Base-by-base conservation (phyloP, 2,888 invertebrate species). In the Disparrhopalites patrizii region DNA sequence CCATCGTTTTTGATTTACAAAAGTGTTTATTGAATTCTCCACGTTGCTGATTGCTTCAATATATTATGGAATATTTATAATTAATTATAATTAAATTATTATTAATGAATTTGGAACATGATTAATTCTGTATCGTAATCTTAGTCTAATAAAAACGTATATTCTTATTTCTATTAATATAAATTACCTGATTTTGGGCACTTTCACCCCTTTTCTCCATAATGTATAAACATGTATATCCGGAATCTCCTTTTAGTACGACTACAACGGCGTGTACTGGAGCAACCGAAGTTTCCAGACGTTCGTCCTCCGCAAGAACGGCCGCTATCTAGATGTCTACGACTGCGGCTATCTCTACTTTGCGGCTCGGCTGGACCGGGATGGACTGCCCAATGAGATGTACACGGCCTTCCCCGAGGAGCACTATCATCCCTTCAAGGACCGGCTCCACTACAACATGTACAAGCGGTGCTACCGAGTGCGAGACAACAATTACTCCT, bases 211-310 rank as follows among this genome's bases (percentile, higher is more conserved):
- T n/a, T n/a, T n/a, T n/a, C n/a, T n/a, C n/a, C n/a, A n/a, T n/a
- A n/a, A n/a, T n/a, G n/a, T n/a, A n/a, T n/a, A n/a, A n/a, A n/a
- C n/a, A n/a, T n/a, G n/a, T n/a, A n/a, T n/a, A n/a, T n/a, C n/a
- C n/a, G n/a, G n/a, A n/a, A n/a, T 25, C 10, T n/a, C n/a, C n/a
- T 47, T 47, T 18, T 38, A 62, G 62, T 62, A 62, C 27, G 62
- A 40, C 38, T 38, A 52, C 25, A n/a, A 40, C 15, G 20, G 40
- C 28, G 20, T 52, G 8, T 23, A 54, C 20, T 62, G 62, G 62
- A 25, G 25, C 1, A 62, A 62, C 30, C 36, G 54, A 23, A 23
- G 38, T 1, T 62, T 62, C 30, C 38, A 54, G n/a, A 54, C 55
- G 8, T 62, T 38, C 38, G 28, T 62, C 18, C 23, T 62, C n/a